Percentiles rank a stretch among this genome's conserved stretches.
These are phyloP conservation scores for Taenioides sp. DNA, from an alignment of 2,797 vertebrate species.

Conservation along the genomic window DNA sequence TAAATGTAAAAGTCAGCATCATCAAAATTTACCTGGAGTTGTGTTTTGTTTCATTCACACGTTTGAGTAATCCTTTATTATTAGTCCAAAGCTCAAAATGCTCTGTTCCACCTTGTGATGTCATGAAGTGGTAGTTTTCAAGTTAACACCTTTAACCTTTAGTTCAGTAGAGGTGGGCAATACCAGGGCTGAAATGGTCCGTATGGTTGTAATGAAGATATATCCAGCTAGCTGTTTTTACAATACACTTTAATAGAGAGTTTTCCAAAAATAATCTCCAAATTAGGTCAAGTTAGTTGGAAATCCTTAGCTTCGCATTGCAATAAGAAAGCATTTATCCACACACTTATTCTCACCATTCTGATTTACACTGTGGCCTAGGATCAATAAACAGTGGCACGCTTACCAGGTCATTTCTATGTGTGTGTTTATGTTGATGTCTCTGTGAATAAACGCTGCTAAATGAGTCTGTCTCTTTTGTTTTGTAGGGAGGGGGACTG, in stretches of 20 bases:
- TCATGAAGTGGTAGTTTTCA: too few species aligned
- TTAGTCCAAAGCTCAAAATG: too few species aligned
- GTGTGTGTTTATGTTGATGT: conserved; percentile 8
- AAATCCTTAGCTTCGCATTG: background rate
- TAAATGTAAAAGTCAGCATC: background rate
- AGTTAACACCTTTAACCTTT: too few species aligned
- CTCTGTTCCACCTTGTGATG: too few species aligned
- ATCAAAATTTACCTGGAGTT: background rate
- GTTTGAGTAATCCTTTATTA: too few species aligned
- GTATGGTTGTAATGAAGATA: too few species aligned
- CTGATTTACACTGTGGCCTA: background rate
- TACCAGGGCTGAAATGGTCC: too few species aligned
- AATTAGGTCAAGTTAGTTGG: background rate
- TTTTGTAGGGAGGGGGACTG: conserved; percentile 83
- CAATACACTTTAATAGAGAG: too few species aligned
- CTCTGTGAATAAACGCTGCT: conserved; percentile 31
- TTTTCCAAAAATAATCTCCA: too few species aligned
- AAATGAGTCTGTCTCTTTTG: conserved; percentile 44
- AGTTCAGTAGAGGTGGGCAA: too few species aligned
- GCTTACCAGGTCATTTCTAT: conserved; percentile 12
- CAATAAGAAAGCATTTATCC: background rate
- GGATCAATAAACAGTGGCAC: conserved; percentile 20
- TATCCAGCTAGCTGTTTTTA: too few species aligned
- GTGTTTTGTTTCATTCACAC: too few species aligned
- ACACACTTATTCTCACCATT: conserved; percentile 4